Conservation (phyloP, 1,140 invertebrate species). For the Eumaeus atala region DNA sequence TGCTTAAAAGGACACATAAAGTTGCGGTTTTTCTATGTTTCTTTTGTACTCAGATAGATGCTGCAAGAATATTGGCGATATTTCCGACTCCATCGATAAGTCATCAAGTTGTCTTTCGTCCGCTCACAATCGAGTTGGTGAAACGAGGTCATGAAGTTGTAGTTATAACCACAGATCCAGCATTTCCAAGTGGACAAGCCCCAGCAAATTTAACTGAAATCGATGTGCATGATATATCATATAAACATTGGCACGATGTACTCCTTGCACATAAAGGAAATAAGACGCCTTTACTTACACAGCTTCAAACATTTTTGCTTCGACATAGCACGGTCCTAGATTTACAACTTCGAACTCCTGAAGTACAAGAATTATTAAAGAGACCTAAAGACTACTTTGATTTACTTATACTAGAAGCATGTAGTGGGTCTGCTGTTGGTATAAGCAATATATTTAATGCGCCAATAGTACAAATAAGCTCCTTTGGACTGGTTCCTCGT, state of each 20-base stretch:
- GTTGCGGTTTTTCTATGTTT: background rate
- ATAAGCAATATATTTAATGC: slow-evolving; percentile 54
- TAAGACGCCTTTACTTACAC: slow-evolving; percentile 12
- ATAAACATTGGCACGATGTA: slow-evolving; percentile 22
- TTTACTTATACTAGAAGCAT: slow-evolving; percentile 42
- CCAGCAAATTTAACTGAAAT: slow-evolving; percentile 41
- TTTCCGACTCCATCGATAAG: slow-evolving; percentile 31
- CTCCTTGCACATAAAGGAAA: slow-evolving; percentile 14
- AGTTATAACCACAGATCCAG: slow-evolving; percentile 26
- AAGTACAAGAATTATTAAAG: slow-evolving; percentile 41
- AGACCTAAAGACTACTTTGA: slow-evolving; percentile 42
- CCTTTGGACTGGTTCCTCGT: slow-evolving; percentile 26
- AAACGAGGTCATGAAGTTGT: slow-evolving; percentile 28
- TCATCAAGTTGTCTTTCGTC: slow-evolving; percentile 28
- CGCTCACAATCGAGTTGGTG: slow-evolving; percentile 20
- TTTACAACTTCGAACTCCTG: slow-evolving; percentile 29
- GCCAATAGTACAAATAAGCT: slow-evolving; percentile 46
- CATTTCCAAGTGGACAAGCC: slow-evolving; percentile 15
- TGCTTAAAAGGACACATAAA: no score
- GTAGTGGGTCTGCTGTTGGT: slow-evolving; percentile 29
- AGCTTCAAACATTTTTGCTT: slow-evolving; percentile 11
- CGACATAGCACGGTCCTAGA: slow-evolving; percentile 23
- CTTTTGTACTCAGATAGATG: background rate
- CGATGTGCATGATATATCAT: slow-evolving; percentile 37
- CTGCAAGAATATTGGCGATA: slow-evolving; percentile 33